Percentiles rank a stretch among this genome's conserved stretches.
phyloP scores from a whole-genome alignment of 2,113 vertebrate genomes.

The Morone chrysops region DNA sequence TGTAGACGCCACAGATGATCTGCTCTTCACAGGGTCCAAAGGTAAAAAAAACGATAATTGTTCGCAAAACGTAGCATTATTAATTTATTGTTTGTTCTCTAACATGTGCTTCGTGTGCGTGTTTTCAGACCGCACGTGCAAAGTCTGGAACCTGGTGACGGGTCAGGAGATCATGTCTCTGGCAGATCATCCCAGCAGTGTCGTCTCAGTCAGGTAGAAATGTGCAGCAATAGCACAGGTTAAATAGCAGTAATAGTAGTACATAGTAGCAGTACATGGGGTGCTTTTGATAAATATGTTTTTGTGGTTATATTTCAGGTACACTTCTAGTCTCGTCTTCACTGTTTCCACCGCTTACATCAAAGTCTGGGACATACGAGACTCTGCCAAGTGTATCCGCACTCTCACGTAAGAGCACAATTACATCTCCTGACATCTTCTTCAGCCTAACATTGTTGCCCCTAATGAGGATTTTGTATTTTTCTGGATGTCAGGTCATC shows the following conservation, averaged over 20 bases:
- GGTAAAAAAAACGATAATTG: constrained; percentile 75
- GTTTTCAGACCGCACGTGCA: constrained; percentile 93
- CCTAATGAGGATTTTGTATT: not conserved
- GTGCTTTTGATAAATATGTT: not conserved
- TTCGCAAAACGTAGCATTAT: not conserved
- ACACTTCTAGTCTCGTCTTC: constrained; percentile 96
- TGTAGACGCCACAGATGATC: constrained; percentile 95
- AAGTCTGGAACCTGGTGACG: constrained; percentile 99
- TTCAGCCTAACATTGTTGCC: not conserved
- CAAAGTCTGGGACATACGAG: constrained; percentile 99
- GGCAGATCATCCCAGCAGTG: constrained; percentile 89
- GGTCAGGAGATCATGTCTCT: constrained; percentile 99
- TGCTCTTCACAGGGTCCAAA: constrained; percentile 98
- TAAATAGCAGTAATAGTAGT: not conserved
- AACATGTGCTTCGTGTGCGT: not conserved
- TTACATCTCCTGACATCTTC: rapidly evolving
- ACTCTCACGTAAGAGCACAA: constrained; percentile 89
- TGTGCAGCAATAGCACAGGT: not conserved
- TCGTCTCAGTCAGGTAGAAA: constrained; percentile 86
- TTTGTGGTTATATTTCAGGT: constrained; percentile 67
- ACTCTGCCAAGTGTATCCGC: constrained; percentile 96
- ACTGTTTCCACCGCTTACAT: constrained; percentile 95
- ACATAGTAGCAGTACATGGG: not conserved
- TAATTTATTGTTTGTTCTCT: not conserved
- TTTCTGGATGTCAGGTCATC: constrained; percentile 86